Conservation (phyloP, 1,140 invertebrate genomes). For the Papilio glaucus region DNA sequence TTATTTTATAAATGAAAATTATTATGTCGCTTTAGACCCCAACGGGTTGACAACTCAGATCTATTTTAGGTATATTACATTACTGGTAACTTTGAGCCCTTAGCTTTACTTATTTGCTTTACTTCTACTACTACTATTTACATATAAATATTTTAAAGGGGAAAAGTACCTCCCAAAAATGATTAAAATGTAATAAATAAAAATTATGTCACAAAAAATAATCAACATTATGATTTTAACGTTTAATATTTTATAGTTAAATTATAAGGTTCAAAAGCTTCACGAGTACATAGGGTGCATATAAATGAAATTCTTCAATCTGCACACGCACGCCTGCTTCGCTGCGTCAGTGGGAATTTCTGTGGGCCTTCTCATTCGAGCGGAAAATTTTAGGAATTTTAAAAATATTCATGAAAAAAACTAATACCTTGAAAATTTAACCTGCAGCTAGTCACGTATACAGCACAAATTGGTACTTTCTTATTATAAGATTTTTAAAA, state of each 20-base stretch:
- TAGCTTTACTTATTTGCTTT: too few relatives aligned
- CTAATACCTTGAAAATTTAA: neutral
- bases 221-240: neutral
- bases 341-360: slow-evolving; percentile 34
- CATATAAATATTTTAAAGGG: too few relatives aligned
- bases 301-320: slow-evolving; percentile 36
- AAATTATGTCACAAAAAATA: neutral
- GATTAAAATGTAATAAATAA: neutral
- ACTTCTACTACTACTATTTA: too few relatives aligned
- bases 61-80: too few relatives aligned
- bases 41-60: too few relatives aligned
- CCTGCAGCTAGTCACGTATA: neutral
- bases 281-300: slow-evolving; percentile 32
- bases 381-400: slow-evolving; percentile 19
- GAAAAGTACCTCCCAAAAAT: too few relatives aligned
- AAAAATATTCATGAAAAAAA: slow-evolving; percentile 6
- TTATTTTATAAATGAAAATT: neutral
- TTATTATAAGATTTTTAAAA: too few relatives aligned
- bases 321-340: slow-evolving; percentile 16
- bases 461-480: neutral
- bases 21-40: too few relatives aligned
- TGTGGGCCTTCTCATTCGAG: slow-evolving; percentile 22
- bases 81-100: too few relatives aligned
- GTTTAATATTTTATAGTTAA: neutral
- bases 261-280: slow-evolving; percentile 1